Percentiles rank a stretch among this genome's conserved stretches.
phyloP scores from a whole-genome alignment of 2,888 invertebrate species.

The Orthosia gothica region DNA sequence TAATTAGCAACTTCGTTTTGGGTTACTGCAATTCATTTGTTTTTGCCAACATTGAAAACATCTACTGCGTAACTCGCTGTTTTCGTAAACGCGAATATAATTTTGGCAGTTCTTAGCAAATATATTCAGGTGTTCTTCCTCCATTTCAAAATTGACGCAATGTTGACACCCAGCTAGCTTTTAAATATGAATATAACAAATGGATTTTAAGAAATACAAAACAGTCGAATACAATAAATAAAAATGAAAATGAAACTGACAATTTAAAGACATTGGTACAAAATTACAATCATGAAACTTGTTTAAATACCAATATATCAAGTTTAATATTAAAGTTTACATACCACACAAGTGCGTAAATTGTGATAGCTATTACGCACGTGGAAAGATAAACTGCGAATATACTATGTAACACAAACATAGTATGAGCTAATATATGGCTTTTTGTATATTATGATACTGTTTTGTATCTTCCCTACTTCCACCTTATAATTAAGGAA shows the following conservation, averaged over 20 bases:
- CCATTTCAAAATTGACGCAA: conserved; percentile 43
- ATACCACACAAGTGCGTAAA: conserved; percentile 42
- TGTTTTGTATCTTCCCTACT: conserved; percentile 7
- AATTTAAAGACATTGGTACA: not conserved
- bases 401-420: conserved; percentile 37
- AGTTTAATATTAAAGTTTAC: conserved; percentile 4
- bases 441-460: conserved; percentile 24
- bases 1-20: conserved; percentile 13
- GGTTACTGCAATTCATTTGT: conserved; percentile 30
- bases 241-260: too few species aligned
- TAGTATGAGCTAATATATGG: conserved; percentile 30
- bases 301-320: not conserved
- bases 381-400: conserved; percentile 30
- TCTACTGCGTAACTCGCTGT: conserved; percentile 31
- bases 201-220: not conserved
- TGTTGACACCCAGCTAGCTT: not conserved
- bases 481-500: conserved; percentile 7
- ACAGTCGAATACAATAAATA: not conserved
- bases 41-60: conserved; percentile 43
- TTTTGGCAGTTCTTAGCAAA: conserved; percentile 57
- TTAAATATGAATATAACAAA: not conserved
- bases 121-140: conserved; percentile 59
- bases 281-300: not conserved
- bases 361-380: conserved; percentile 50
- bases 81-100: conserved; percentile 34